phyloP scores from a whole-genome alignment of 1,140 invertebrate genomes.

The Drosophila yakuba region DNA sequence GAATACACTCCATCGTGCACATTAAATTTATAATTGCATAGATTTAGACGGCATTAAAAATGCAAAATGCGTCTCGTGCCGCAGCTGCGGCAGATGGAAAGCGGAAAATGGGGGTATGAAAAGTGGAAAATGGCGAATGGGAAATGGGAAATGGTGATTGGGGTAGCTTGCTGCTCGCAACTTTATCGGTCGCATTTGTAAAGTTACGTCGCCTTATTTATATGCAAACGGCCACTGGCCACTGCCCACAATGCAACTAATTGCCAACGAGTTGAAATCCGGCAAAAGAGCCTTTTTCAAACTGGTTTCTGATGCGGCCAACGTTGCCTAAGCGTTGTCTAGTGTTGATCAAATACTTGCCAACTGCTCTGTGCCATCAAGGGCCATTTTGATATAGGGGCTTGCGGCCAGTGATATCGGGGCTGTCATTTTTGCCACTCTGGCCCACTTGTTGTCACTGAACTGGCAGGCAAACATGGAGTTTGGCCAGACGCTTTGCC shows the following conservation, averaged over 20 bases:
- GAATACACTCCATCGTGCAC: slow-evolving; percentile 11
- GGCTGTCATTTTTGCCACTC: slow-evolving; percentile 27
- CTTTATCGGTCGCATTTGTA: slow-evolving; percentile 63
- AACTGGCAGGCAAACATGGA: slow-evolving; percentile 37
- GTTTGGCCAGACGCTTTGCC: slow-evolving; percentile 25
- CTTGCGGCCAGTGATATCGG: slow-evolving; percentile 24
- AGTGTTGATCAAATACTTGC: slow-evolving; percentile 73
- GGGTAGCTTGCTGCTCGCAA: slow-evolving; percentile 4
- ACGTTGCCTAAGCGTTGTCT: slow-evolving; percentile 11
- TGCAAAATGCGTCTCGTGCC: slow-evolving; percentile 51
- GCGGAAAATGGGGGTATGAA: slow-evolving; percentile 1
- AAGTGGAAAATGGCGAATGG: background rate
- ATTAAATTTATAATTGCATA: slow-evolving; percentile 54
- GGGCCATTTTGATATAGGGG: slow-evolving; percentile 39
- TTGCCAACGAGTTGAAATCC: slow-evolving; percentile 18
- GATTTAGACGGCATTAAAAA: slow-evolving; percentile 55
- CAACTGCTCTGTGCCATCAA: slow-evolving; percentile 30
- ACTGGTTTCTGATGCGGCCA: slow-evolving; percentile 23
- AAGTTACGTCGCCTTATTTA: slow-evolving; percentile 61
- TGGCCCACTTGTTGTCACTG: slow-evolving; percentile 31
- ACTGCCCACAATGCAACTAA: slow-evolving; percentile 50
- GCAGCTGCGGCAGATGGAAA: slow-evolving; percentile 28
- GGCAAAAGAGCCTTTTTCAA: background rate
- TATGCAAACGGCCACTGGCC: slow-evolving; percentile 44
- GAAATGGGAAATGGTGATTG: no score